Base-by-base conservation (phyloP, 2,113 vertebrate genomes). In the Stigmatopora nigra region DNA sequence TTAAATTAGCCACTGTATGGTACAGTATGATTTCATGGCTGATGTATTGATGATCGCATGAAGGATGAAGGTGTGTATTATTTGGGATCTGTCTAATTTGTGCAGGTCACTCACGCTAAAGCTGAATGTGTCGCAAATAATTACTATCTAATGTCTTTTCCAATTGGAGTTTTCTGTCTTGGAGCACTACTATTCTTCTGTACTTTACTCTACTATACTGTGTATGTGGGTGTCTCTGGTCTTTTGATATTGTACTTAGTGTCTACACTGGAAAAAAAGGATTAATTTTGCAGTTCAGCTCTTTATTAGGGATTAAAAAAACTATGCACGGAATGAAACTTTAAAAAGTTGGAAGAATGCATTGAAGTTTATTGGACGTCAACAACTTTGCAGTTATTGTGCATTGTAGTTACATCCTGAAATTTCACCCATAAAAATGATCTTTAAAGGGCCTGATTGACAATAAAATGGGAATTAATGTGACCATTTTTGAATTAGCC, bases 21-120 rank as follows among this genome's bases (percentile, higher is more conserved):
- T 48, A 45, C 69, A 69, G 78, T 75, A 69, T 60, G 51, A 76
- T 79, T 77, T 70, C 64, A 61, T 25, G 19, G 16, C 65, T 71
- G 71, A 47, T 64, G 79, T 68, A 73, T 65, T 49, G 19, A 67
- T 60, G 75, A 41, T 10, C 57, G 67, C 13, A 14, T 51, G 25
- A 72, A 67, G 45, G n/a, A n/a, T n/a, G n/a, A n/a, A 61, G 70
- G 62, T 9, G 1, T 61, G 71, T 19, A 57, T 48, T 70, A 71
- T 78, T 52, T 66, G 77, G 22, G 61, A 65, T 61, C 36, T 36
- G 57, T n/a, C 52, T 62, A 49, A 73, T 69, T 71, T 69, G 73
- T 75, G 70, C 46, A 51, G 25, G 61, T 46, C 57, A 68, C 68
- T 71, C 61, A 17, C 64, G 49, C 62, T 64, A 68, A 71, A 63